Evolutionary conservation across 1,140 invertebrate genomes (phyloP).

Genomic region (Drosophila elegans): DNA sequence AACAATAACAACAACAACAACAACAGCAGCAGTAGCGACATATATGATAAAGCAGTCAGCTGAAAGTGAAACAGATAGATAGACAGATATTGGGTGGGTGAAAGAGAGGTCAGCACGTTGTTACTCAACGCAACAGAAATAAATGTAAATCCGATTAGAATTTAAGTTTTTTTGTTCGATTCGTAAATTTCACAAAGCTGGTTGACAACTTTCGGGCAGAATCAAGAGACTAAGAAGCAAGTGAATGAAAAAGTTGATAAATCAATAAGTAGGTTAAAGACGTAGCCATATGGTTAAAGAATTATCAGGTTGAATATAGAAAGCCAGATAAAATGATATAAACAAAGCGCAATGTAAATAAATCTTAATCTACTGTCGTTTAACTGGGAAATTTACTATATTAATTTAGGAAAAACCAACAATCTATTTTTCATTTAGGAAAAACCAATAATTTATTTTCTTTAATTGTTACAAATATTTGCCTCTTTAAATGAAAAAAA

Average conservation of each 20-base stretch:
- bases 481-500: too few relatives aligned
- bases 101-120: constrained; percentile 5
- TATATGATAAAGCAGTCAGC: constrained; percentile 70
- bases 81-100: not conserved
- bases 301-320: not conserved
- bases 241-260: constrained; percentile 35
- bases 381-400: not conserved
- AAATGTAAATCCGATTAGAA: constrained; percentile 78
- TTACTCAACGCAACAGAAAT: constrained; percentile 43
- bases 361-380: not conserved
- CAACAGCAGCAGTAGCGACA: constrained; percentile 25
- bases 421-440: too few relatives aligned
- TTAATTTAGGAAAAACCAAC: not conserved
- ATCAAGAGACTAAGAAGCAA: constrained; percentile 10
- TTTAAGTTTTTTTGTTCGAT: constrained; percentile 52
- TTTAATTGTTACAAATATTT: too few relatives aligned
- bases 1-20: constrained; percentile 37
- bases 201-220: constrained; percentile 52
- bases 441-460: not conserved
- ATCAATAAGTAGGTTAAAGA: constrained; percentile 20
- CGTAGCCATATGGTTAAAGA: constrained; percentile 17
- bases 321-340: not conserved
- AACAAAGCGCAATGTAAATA: not conserved
- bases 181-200: constrained; percentile 41
- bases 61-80: constrained; percentile 58